A percentile compares a stretch with the other conserved stretches of the same genome.
Evolutionary conservation across 2,888 invertebrate species (phyloP).

Genomic region (Nesidiocoris tenuis): DNA sequence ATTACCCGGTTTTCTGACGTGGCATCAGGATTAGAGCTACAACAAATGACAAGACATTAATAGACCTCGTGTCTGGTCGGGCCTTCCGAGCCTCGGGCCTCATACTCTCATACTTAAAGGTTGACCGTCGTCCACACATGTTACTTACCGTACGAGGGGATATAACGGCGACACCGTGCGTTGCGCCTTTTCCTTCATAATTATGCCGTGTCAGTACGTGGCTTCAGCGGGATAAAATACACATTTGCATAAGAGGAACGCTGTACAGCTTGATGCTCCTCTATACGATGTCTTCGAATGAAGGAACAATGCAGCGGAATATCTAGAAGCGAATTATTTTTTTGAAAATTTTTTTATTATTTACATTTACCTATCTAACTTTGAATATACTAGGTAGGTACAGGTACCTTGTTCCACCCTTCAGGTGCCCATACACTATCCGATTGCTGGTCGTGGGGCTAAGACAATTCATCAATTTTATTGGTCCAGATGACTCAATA

Average conservation of each 20-base stretch:
- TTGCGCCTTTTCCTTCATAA: background rate
- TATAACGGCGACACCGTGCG: background rate
- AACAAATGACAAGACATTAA: constrained; percentile 39
- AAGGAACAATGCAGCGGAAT: too few species aligned
- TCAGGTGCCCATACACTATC: too few species aligned
- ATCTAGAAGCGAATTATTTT: too few species aligned
- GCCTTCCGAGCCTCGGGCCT: background rate
- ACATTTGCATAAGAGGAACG: background rate
- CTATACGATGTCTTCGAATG: too few species aligned
- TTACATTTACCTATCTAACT: too few species aligned
- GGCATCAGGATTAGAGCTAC: constrained; percentile 34
- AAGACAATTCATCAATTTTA: too few species aligned
- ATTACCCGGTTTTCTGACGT: constrained; percentile 34
- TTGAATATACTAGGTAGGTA: too few species aligned
- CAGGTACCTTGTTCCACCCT: too few species aligned
- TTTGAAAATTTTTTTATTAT: too few species aligned
- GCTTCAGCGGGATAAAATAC: background rate
- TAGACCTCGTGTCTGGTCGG: constrained; percentile 20
- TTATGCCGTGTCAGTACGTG: background rate
- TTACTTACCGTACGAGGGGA: background rate
- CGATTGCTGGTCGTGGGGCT: too few species aligned
- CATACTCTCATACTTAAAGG: constrained; percentile 25
- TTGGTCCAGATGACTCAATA: too few species aligned
- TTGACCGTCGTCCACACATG: background rate
- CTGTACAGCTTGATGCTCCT: too few species aligned